phyloP scores from a whole-genome alignment of 2,113 vertebrate genomes.

The Channa argus region DNA sequence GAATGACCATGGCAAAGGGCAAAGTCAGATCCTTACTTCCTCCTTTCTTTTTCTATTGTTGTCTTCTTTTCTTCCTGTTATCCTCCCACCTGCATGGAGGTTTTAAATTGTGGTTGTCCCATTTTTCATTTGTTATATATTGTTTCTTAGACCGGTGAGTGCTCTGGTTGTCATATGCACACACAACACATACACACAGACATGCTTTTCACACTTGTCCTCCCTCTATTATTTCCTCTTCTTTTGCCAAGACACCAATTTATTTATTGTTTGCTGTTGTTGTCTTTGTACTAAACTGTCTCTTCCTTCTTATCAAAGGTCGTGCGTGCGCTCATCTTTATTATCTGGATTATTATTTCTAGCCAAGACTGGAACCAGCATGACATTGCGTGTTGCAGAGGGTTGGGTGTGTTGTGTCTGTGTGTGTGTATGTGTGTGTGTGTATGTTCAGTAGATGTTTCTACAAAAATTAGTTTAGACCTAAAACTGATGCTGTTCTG shows the following conservation, averaged over 20 bases:
- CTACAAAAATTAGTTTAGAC: too few relatives aligned
- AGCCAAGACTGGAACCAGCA: slow-evolving; percentile 48
- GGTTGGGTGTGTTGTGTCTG: slow-evolving; percentile 6
- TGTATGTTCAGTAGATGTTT: too few relatives aligned
- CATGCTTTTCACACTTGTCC: neutral
- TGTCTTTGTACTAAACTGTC: slow-evolving; percentile 49
- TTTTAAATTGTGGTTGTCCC: slow-evolving; percentile 35
- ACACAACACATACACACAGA: slow-evolving; percentile 18
- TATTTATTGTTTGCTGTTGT: slow-evolving; percentile 7
- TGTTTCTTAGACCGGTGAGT: slow-evolving; percentile 61
- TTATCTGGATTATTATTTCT: slow-evolving; percentile 21
- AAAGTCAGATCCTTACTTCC: slow-evolving; percentile 52
- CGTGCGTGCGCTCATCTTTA: slow-evolving; percentile 22
- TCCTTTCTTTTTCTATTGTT: slow-evolving; percentile 9
- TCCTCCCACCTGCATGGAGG: slow-evolving; percentile 50
- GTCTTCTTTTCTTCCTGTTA: slow-evolving; percentile 39
- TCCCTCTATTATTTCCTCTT: slow-evolving; percentile 27
- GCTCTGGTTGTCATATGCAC: slow-evolving; percentile 71
- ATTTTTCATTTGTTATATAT: slow-evolving; percentile 51
- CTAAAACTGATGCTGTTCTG: too few relatives aligned
- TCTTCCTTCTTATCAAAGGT: slow-evolving; percentile 49
- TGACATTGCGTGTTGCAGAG: slow-evolving; percentile 16
- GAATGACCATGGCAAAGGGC: slow-evolving; percentile 40
- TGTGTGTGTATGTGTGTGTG: slow-evolving; percentile 3
- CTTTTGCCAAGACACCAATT: slow-evolving; percentile 29